Percentiles rank a stretch among this genome's conserved stretches.
Conservation (phyloP, 2,797 vertebrate species). For the Intellagama lesueurii region DNA sequence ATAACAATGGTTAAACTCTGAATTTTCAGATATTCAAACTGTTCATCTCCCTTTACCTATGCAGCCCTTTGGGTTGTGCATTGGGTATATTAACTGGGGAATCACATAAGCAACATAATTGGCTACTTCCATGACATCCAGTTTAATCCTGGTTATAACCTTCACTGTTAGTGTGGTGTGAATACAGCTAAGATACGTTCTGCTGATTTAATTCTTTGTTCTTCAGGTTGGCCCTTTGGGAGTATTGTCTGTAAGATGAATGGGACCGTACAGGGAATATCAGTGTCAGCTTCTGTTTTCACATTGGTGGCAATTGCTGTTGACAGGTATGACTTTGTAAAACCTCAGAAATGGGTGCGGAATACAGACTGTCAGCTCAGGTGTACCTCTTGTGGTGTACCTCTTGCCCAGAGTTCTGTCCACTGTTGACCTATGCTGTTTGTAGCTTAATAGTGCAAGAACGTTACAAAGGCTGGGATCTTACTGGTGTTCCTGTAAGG, state of each 20-base stretch:
- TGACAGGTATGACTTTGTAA: constrained; percentile 85
- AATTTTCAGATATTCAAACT: neutral
- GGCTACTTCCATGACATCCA: neutral
- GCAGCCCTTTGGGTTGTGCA: neutral
- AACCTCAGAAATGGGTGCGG: neutral
- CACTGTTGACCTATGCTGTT: neutral
- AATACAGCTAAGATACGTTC: neutral
- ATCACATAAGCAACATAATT: neutral
- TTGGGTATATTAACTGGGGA: neutral
- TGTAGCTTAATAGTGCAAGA: neutral
- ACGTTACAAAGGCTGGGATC: neutral
- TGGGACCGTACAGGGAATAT: constrained; percentile 92
- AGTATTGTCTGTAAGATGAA: constrained; percentile 91
- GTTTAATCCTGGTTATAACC: neutral
- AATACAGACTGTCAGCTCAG: neutral
- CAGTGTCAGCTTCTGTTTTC: constrained; percentile 92
- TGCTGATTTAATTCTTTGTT: neutral
- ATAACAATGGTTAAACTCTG: neutral
- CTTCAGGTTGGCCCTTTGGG: constrained; percentile 93
- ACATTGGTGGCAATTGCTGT: constrained; percentile 92
- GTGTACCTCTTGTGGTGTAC: neutral
- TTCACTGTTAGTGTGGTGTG: too few relatives aligned
- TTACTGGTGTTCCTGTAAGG: too few relatives aligned
- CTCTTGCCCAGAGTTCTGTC: neutral
- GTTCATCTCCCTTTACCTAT: neutral